Base-by-base conservation (phyloP, 2,113 vertebrate species). In the Hymenochirus boettgeri region DNA sequence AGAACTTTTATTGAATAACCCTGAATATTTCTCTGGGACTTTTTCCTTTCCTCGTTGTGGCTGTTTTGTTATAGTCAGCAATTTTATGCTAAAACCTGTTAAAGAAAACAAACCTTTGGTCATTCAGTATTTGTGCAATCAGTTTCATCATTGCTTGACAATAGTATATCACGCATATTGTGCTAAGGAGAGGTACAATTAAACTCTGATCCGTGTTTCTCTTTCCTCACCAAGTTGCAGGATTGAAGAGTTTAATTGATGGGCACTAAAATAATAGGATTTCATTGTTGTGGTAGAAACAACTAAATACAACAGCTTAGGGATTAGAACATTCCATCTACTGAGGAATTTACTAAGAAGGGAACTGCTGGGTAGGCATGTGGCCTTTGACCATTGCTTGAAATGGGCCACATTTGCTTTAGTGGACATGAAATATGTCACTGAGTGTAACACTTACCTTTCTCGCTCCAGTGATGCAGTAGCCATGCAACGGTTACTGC, bases 271-370 rank as follows among this genome's bases (percentile, higher is more conserved):
- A 15, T 15, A 42, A 42, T n/a, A 4, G 5, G 29, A 31, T 5
- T 15, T 1, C 39, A 42, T 42, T 50, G n/a, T 18, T 42, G 48
- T 54, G 25, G 54, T 27, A 17, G 37, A n/a, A 19, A 18, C 22
- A 4, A 17, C 7, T 52, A 19, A 4, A 2, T 5, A n/a, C 3
- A 21, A 22, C 35, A 13, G 5, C 18, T 27, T 5, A 27, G 18
- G 56, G 45, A 53, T 39, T 50, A 35, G 24, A 29, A 21, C 42
- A 35, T 33, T 22, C 23, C 13, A 52, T 57, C 52, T 23, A 29
- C 7, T 60, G 29, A 67, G 65, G 65, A 67, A 67, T 67, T 56
- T 39, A 18, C 2, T 66, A 58, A 66, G 64, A 19, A 19, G 22
- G 18, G 25, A 29, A 58, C 65, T 60, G 57, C 65, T 67, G 65